Conservation (phyloP, 2,797 vertebrate genomes). For the Melanitta fusca region DNA sequence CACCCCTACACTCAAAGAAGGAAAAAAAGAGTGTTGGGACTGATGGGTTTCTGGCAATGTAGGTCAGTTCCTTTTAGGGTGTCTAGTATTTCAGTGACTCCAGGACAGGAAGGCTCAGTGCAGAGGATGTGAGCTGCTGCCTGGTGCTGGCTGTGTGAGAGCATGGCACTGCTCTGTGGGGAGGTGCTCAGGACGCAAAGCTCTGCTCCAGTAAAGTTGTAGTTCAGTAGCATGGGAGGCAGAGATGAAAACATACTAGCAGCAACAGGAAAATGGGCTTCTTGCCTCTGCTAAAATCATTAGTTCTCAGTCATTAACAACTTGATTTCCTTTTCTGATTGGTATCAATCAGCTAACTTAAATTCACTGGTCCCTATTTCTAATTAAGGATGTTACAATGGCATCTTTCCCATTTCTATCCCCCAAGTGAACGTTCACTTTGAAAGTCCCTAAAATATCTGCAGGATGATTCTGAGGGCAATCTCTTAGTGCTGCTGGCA, state of each 20-base stretch:
- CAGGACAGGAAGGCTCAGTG: accelerated
- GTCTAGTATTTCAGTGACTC: neutral
- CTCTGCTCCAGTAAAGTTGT: too few relatives aligned
- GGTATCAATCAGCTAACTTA: neutral
- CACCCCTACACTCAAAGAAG: neutral
- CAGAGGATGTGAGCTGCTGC: neutral
- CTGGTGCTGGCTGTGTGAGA: neutral
- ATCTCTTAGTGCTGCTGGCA: neutral
- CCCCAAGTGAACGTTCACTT: neutral
- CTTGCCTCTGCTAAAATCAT: neutral
- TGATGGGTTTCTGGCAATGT: neutral
- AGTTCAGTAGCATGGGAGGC: accelerated
- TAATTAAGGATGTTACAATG: neutral
- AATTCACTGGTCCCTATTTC: neutral
- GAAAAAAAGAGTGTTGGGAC: neutral
- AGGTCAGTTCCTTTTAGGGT: too few relatives aligned
- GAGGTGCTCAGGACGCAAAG: accelerated
- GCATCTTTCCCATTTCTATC: neutral
- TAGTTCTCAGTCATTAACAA: neutral
- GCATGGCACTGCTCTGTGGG: accelerated
- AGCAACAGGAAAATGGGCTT: neutral
- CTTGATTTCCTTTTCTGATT: neutral
- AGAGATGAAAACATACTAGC: neutral
- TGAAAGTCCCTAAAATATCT: neutral
- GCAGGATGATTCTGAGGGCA: neutral